Evolutionary conservation across 2,888 invertebrate genomes (phyloP).

Genomic region (Eupeodes latifasciatus): DNA sequence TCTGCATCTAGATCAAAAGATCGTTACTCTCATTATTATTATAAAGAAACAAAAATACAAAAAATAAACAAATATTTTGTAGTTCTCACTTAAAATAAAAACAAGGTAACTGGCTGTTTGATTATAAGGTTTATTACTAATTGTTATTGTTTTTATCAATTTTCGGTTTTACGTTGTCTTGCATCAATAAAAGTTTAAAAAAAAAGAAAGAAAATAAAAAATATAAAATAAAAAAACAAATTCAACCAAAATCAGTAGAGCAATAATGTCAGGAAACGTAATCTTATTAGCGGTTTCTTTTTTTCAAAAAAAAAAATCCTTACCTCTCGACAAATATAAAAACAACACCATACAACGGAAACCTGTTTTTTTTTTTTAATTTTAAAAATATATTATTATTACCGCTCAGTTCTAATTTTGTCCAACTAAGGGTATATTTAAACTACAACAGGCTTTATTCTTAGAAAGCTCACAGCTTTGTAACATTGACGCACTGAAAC

Average conservation of each 20-base stretch:
- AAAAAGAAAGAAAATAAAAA: constrained; percentile 5
- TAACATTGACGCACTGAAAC: constrained; percentile 60
- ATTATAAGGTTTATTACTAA: not conserved
- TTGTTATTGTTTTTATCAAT: constrained; percentile 1
- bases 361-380: constrained; percentile 42
- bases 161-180: constrained; percentile 10
- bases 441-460: constrained; percentile 44
- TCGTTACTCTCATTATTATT: constrained; percentile 27
- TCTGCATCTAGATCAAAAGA: constrained; percentile 17
- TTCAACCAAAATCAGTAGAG: constrained; percentile 5
- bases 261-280: constrained; percentile 39
- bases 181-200: not conserved
- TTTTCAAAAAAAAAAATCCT: constrained; percentile 29
- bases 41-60: too few relatives aligned
- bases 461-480: constrained; percentile 45
- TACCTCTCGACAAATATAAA: not conserved
- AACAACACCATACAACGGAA: constrained; percentile 21
- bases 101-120: constrained; percentile 19
- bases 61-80: not conserved
- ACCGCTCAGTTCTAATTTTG: constrained; percentile 67
- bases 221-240: constrained; percentile 22
- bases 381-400: constrained; percentile 46
- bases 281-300: constrained; percentile 56
- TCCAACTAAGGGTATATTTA: constrained; percentile 55
- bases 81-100: not conserved